Evolutionary conservation across 2,797 vertebrate genomes (phyloP), one percentile per base, ranked within the genome.

Genomic region (Rhinatrema bivittatum): DNA sequence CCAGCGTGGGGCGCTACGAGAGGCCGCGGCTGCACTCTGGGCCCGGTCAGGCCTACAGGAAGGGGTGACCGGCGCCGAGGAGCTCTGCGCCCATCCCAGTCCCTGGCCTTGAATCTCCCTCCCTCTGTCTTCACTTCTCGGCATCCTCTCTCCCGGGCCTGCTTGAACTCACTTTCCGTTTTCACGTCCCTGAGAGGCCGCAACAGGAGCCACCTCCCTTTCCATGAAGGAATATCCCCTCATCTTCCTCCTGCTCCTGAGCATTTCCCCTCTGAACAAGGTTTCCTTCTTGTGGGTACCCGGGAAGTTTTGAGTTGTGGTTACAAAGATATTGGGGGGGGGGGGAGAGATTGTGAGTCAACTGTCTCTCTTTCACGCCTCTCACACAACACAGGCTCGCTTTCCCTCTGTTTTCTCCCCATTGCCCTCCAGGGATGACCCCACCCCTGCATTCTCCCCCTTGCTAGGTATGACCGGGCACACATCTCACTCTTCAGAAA

Each of bases 81-180:
- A 10, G 8, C 7, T n/a, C n/a, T 34, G 70, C 68, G 9, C 80
- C 69, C 6, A 56, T 68, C 5, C 57, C 54, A 11, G 62, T 56
- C 25, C 85, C 72, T 34, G 72, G 39, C 24, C 46, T 4, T 21
- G 53, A 36, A 18, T 42, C 0, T 41, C 39, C 35, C 13, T 60
- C 13, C 50, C 39, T 2, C 51, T 37, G 9, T 62, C 61, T 53
- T 35, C 41, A 2, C 2, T 30, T 4, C 38, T 33, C 35, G n/a
- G 49, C 28, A 63, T 45, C 70, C 41, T 55, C 45, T 31, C 58
- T 70, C 25, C 36, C 78, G 79, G 2, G 65, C 54, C 2, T 74
- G 78, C 61, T 87, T 87, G 46, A 87, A 50, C 52, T 85, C 82
- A 70, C 89, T 87, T 67, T 84, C 84, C 50, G 7, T 8, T 21